Percentiles rank a stretch among this genome's conserved stretches.
These are phyloP conservation scores for Cygnus olor DNA, from an alignment of 2,797 vertebrate species.

Conservation along the genomic window DNA sequence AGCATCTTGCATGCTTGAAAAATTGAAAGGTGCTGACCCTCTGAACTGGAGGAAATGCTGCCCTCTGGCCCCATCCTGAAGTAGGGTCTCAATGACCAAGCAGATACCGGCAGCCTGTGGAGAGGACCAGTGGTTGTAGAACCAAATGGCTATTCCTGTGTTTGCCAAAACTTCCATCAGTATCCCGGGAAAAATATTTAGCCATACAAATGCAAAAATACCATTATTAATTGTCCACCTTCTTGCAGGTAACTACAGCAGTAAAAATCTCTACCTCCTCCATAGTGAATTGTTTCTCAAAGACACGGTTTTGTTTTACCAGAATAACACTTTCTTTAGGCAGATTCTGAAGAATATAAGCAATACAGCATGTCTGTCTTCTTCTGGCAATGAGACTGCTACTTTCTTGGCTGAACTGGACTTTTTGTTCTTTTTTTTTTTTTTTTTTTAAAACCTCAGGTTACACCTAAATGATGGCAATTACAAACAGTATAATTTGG, in stretches of 20 bases:
- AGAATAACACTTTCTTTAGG: neutral
- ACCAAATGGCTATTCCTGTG: neutral
- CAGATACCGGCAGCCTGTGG: too few species aligned
- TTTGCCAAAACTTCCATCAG: too few species aligned
- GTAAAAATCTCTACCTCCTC: neutral
- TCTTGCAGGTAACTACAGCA: neutral
- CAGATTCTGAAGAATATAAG: neutral
- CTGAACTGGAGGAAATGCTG: neutral
- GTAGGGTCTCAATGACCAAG: rapidly evolving
- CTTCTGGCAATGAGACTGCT: neutral
- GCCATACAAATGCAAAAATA: neutral
- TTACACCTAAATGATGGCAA: neutral
- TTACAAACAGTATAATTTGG: too few species aligned
- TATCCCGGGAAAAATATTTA: neutral
- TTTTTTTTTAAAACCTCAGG: neutral
- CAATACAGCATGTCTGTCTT: neutral
- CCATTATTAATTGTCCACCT: too few species aligned
- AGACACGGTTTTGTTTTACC: neutral
- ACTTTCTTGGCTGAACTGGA: neutral
- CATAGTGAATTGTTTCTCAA: neutral
- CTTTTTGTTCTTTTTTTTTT: neutral
- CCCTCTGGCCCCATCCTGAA: too few species aligned
- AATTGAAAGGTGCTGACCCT: too few species aligned
- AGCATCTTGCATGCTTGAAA: neutral
- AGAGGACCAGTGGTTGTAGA: neutral